phyloP scores from a whole-genome alignment of 2,888 invertebrate genomes.

The Tiliacea citrago region DNA sequence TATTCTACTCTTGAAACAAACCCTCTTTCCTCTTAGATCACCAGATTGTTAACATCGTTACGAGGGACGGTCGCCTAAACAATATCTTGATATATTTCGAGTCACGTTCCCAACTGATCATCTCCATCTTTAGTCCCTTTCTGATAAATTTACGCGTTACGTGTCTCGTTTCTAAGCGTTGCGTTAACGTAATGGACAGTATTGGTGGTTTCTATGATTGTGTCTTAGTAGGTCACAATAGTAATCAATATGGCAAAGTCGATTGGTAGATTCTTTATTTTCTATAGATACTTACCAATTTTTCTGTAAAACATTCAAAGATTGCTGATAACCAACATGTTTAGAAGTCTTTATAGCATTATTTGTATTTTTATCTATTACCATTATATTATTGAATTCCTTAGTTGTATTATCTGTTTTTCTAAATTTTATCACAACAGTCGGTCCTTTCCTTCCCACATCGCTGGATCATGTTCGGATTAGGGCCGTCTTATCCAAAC shows the following conservation, averaged over 20 bases:
- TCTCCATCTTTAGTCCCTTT: constrained; percentile 45
- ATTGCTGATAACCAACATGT: too few relatives aligned
- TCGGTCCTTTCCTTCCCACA: neutral
- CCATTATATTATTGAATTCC: neutral
- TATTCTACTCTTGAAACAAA: constrained; percentile 29
- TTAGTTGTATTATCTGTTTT: neutral
- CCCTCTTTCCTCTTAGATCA: neutral
- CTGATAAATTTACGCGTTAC: constrained; percentile 48
- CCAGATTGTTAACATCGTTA: constrained; percentile 42
- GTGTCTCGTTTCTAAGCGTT: constrained; percentile 42
- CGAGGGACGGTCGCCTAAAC: constrained; percentile 26
- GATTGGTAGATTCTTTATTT: neutral
- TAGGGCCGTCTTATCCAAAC: constrained; percentile 18
- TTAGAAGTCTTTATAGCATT: neutral
- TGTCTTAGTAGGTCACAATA: neutral
- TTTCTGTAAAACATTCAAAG: neutral
- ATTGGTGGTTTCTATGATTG: constrained; percentile 18
- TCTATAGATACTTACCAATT: too few relatives aligned
- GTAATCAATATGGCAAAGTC: neutral
- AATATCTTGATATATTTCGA: constrained; percentile 44
- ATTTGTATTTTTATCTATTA: neutral
- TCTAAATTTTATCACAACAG: constrained; percentile 6
- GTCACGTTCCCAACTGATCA: constrained; percentile 59
- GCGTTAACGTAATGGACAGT: constrained; percentile 15
- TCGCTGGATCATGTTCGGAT: constrained; percentile 22